These are phyloP conservation scores for Dynastes maya DNA, from an alignment of 2,888 invertebrate species.

Conservation along the genomic window DNA sequence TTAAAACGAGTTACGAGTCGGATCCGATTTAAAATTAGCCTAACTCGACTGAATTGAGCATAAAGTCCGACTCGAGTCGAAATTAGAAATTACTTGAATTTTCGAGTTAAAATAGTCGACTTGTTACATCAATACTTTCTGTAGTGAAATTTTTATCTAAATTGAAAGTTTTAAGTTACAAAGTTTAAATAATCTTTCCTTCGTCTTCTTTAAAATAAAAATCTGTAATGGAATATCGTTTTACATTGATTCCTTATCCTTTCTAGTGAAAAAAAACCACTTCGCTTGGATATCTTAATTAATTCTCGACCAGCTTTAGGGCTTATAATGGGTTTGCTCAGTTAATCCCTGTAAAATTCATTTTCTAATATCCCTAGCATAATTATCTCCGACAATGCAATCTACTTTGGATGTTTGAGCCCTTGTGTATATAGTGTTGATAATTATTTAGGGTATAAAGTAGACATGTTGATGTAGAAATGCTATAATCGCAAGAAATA, in stretches of 20 bases:
- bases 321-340: slow-evolving; percentile 37
- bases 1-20: too few species aligned
- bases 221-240: neutral
- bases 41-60: too few species aligned
- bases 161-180: too few species aligned
- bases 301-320: slow-evolving; percentile 24
- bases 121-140: too few species aligned
- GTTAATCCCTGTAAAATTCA: slow-evolving; percentile 43
- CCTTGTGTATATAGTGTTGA: neutral
- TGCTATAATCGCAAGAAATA: neutral
- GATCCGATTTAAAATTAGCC: too few species aligned
- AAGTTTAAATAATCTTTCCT: neutral
- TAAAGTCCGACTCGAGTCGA: too few species aligned
- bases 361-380: slow-evolving; percentile 23
- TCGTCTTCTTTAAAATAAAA: neutral
- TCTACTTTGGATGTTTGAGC: slow-evolving; percentile 21
- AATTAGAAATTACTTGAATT: too few species aligned
- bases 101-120: too few species aligned
- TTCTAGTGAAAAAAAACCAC: too few species aligned
- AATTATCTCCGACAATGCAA: slow-evolving; percentile 30
- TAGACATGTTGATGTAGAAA: neutral
- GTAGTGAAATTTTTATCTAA: too few species aligned
- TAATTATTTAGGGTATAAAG: neutral
- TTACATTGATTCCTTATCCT: too few species aligned
- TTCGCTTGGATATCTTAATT: slow-evolving; percentile 14